These are phyloP conservation scores for Poeciliopsis occidentalis DNA, from an alignment of 2,113 vertebrate genomes.

Conservation along the genomic window DNA sequence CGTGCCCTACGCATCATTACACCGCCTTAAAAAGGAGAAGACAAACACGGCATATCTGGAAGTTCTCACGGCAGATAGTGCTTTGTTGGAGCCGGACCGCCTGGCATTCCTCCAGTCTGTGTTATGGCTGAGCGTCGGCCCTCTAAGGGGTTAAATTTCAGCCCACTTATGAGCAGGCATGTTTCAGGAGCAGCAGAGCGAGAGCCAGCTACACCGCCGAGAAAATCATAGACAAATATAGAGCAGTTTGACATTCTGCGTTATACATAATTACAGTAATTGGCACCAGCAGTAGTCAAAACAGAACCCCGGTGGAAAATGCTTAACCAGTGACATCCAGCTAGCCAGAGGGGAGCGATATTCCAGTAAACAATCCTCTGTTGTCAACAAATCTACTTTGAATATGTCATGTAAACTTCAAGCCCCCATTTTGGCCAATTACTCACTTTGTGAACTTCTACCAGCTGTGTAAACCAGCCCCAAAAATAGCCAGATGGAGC, in stretches of 20 bases:
- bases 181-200: conserved; percentile 54
- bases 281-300: conserved; percentile 63
- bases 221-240: conserved; percentile 69
- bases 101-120: conserved; percentile 75
- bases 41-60: conserved; percentile 33
- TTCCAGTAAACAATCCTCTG: conserved; percentile 9
- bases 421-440: conserved; percentile 9
- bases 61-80: conserved; percentile 57
- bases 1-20: conserved; percentile 34
- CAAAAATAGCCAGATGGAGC: conserved; percentile 7
- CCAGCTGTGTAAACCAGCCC: conserved; percentile 55
- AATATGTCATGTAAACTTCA: conserved; percentile 23
- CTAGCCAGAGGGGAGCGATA: conserved; percentile 42
- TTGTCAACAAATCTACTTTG: not conserved
- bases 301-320: conserved; percentile 28
- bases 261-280: conserved; percentile 74
- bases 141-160: conserved; percentile 73
- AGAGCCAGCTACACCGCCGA: conserved; percentile 54
- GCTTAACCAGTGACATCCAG: conserved; percentile 44
- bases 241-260: conserved; percentile 71
- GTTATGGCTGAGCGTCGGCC: conserved; percentile 70
- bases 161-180: conserved; percentile 67
- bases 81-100: conserved; percentile 58
- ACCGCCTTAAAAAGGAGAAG: conserved; percentile 3
- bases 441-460: not conserved